Conservation (phyloP, 2,888 invertebrate genomes). For the Ommatoiulus sabulosus region DNA sequence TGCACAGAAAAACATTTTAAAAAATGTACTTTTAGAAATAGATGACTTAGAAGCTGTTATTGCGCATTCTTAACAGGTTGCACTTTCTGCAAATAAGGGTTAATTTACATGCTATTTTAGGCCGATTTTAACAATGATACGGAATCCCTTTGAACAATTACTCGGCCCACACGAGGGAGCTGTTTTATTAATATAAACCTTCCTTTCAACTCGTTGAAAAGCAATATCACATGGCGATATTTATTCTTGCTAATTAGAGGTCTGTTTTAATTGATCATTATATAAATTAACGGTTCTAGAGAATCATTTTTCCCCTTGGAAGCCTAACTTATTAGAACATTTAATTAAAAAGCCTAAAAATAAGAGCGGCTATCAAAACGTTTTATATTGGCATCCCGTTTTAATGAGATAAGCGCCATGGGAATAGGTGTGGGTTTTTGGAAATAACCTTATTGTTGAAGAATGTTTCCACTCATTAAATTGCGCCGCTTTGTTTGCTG, state of each 20-base stretch:
- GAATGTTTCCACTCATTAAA: neutral
- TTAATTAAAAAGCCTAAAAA: neutral
- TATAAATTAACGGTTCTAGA: neutral
- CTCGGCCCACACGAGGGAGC: neutral
- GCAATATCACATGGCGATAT: neutral
- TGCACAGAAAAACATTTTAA: no score
- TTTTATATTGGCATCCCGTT: neutral
- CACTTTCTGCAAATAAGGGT: neutral
- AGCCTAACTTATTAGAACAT: neutral
- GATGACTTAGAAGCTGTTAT: no score
- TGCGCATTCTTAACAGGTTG: neutral
- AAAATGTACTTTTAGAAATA: no score
- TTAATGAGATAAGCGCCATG: neutral
- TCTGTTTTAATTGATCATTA: constrained; percentile 33
- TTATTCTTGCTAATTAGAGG: neutral
- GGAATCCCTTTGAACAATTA: neutral
- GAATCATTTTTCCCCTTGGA: neutral
- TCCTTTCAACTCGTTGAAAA: neutral
- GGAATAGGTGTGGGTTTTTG: neutral
- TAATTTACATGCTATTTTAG: neutral
- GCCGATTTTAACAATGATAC: neutral
- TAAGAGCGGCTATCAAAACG: neutral
- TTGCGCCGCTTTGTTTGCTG: neutral
- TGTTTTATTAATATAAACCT: neutral
- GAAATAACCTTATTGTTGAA: neutral